Base-by-base conservation (phyloP, 2,888 invertebrate genomes). In the Leucozona laternaria region DNA sequence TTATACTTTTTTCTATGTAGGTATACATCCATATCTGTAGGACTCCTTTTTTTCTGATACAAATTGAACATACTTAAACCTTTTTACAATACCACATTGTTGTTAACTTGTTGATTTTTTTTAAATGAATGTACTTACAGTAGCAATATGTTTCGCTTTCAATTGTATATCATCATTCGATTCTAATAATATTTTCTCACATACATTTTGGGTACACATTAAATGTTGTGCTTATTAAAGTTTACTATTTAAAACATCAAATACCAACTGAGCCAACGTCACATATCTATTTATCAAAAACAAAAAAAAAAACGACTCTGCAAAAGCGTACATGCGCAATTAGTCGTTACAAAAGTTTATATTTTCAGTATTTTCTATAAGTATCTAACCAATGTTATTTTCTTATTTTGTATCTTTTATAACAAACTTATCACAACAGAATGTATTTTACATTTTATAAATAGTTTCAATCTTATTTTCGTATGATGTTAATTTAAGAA, bases 31-130 rank as follows among this genome's bases (percentile, higher is more conserved):
- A 10, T 31, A 11, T 34, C 34, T 11, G 11, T 6, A 13, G 17
- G 17, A 57, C 57, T 31, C 11, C 31, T 34, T 34, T 34, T n/a
- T 31, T 17, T 10, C 17, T 20, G 17, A 17, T 31, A 11, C 10
- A 43, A 55, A 53, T 28, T 66, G 28, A 22, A 50, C 28, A 34
- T 34, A 34, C 37, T 73, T 57, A 48, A 57, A 20, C 57, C 37
- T 40, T 64, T 57, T 71, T 43, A 64, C 40, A 25, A 62, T 62
- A 25, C 62, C 57, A 60, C 57, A 17, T 78, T 37, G 53, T 48
- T 78, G 13, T 78, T 62, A 73, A 83, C 83, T 83, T 83, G 78
- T 79, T 83, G 83, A 73, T 70, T 70, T 79, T 68, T 22, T 28
- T 55, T 20, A 11, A 57, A 48, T 17, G 17, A 55, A 34, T 43